Percentiles rank a stretch among this genome's conserved stretches.
Conservation (phyloP, 1,140 invertebrate species). For the Drosophila takahashii region DNA sequence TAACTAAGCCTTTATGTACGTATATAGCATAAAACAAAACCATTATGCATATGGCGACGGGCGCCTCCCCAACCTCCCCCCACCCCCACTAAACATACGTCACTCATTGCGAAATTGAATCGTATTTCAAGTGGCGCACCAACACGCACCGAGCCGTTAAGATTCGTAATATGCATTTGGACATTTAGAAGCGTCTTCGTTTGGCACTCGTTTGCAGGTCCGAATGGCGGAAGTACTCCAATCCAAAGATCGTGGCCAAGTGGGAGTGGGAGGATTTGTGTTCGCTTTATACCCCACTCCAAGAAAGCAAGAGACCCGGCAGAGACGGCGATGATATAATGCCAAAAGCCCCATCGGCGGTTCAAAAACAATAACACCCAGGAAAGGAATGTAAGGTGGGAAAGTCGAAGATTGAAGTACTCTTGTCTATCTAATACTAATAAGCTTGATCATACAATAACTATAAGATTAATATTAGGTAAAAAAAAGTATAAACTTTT, state of each 20-base stretch:
- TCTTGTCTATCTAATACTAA: not conserved
- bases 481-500: too few relatives aligned
- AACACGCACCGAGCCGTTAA: constrained; percentile 60
- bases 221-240: constrained; percentile 65
- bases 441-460: too few relatives aligned
- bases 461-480: too few relatives aligned
- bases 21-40: constrained; percentile 44
- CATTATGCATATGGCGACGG: constrained; percentile 42
- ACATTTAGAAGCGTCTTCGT: constrained; percentile 50
- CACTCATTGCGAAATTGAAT: constrained; percentile 67
- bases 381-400: not conserved
- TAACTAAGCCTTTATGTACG: constrained; percentile 55
- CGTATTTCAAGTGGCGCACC: constrained; percentile 66
- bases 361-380: constrained; percentile 28
- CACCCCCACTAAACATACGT: constrained; percentile 22
- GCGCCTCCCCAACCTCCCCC: constrained; percentile 5
- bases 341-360: constrained; percentile 30
- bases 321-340: constrained; percentile 68
- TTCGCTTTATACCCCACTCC: constrained; percentile 13
- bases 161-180: constrained; percentile 53
- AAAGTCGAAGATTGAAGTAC: constrained; percentile 10
- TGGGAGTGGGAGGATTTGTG: constrained; percentile 24
- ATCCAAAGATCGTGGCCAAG: constrained; percentile 17
- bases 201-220: constrained; percentile 20
- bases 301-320: not conserved